Evolutionary conservation across 2,113 vertebrate genomes (phyloP), one percentile per base, ranked within the genome.

Genomic region (Gobius niger): DNA sequence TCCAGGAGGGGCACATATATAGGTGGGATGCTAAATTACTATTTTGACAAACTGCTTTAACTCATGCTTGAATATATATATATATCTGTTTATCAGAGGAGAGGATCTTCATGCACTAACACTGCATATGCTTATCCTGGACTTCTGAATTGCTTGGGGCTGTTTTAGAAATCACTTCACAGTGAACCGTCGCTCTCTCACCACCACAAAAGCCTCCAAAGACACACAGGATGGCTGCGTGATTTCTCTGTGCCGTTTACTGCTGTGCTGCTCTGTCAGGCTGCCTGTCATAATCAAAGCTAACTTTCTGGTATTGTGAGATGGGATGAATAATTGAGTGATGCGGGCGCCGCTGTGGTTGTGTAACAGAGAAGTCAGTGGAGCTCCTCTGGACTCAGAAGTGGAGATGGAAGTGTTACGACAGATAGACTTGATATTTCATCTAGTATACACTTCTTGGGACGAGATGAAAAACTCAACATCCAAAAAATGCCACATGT

Each of bases 281-380:
- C 41, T 83, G 80, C 77, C 85, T 82, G 77, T 83, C 82, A 80
- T 75, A 85, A 84, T 87, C 84, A 87, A 90, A 88, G 82, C 77
- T 19, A 5, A 12, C 18, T 24, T 68, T 78, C 54, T 70, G 49
- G 73, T 80, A 77, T 83, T 84, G 67, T 83, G 78, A 80, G 81
- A 80, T 60, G 54, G 71, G 68, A 75, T 87, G 59, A 88, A 89
- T 88, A 85, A 90, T 87, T 88, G 70, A 91, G 86, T 82, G 59
- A 81, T 53, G 74, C 76, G 77, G 77, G 51, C 70, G 51, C 73
- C 53, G 84, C 65, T 64, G 54, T 81, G 73, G 72, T 83, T 83
- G 83, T 78, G 69, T 81, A 86, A 89, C 57, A 40, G 51, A 51
- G 63, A 44, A 70, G 9, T 46, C 67, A 77, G 44, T 63, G 67